These are phyloP conservation scores for Grantiella picta DNA, from an alignment of 2,113 vertebrate genomes.

Conservation along the genomic window DNA sequence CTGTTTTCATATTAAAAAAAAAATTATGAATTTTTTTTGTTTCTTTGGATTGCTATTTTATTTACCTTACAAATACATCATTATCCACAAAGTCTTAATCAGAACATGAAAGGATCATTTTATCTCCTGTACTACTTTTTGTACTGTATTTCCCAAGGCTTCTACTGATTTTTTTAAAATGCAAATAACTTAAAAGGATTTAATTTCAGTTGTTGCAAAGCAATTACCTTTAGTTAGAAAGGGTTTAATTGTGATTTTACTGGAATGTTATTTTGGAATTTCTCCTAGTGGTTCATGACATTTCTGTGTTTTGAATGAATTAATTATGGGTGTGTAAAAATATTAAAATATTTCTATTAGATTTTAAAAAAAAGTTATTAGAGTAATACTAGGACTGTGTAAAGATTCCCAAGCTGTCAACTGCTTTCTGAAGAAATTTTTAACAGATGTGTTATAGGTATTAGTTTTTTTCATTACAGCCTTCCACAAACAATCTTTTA, in stretches of 20 bases:
- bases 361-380: neutral
- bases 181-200: neutral
- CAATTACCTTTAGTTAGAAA: slow-evolving; percentile 10
- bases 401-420: neutral
- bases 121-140: slow-evolving; percentile 2
- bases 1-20: neutral
- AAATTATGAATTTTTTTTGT: neutral
- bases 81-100: neutral
- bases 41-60: neutral
- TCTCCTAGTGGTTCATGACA: neutral
- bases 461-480: neutral
- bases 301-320: neutral
- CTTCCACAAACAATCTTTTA: neutral
- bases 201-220: neutral
- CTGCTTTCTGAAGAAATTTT: neutral
- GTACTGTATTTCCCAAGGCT: neutral
- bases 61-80: neutral
- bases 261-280: neutral
- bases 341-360: neutral
- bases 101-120: slow-evolving; percentile 34
- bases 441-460: neutral
- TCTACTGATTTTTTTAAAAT: neutral
- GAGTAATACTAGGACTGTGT: neutral
- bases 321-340: neutral
- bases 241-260: neutral